These are phyloP conservation scores for Zoroaster sp. DNA, from an alignment of 53 echinoderm and acorn worm genomes.

Conservation along the genomic window DNA sequence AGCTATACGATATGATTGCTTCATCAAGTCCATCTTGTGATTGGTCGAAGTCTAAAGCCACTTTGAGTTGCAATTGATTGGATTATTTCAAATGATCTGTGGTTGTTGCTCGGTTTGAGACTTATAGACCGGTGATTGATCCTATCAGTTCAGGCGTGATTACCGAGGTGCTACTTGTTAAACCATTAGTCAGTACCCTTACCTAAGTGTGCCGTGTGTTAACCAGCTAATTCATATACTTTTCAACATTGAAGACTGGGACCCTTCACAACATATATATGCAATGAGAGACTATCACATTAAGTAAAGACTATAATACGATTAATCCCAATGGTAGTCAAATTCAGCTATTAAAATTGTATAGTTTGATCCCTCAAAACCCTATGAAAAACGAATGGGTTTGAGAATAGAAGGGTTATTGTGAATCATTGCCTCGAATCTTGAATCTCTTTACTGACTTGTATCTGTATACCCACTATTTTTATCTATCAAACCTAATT, in stretches of 20 bases:
- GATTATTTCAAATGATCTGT: slow-evolving; percentile 4
- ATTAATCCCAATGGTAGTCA: too few species aligned
- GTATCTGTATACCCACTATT: background rate
- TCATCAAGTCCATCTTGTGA: background rate
- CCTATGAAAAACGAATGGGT: too few species aligned
- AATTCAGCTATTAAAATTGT: too few species aligned
- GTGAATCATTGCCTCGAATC: too few species aligned
- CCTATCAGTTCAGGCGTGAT: background rate
- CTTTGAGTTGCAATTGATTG: background rate
- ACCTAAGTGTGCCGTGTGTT: too few species aligned
- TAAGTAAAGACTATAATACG: too few species aligned
- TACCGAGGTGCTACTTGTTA: background rate
- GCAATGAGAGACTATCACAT: too few species aligned
- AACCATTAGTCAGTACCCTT: background rate
- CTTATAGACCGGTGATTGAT: background rate
- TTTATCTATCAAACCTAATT: background rate
- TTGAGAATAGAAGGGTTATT: too few species aligned
- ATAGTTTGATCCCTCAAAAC: too few species aligned
- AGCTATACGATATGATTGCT: background rate
- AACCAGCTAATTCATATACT: too few species aligned
- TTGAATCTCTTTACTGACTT: background rate
- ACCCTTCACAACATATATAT: too few species aligned
- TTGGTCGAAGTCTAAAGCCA: background rate
- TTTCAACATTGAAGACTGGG: too few species aligned
- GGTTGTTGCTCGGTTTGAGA: background rate